Base-by-base conservation (phyloP, 1,140 invertebrate species). In the Apocrypta bakeri region DNA sequence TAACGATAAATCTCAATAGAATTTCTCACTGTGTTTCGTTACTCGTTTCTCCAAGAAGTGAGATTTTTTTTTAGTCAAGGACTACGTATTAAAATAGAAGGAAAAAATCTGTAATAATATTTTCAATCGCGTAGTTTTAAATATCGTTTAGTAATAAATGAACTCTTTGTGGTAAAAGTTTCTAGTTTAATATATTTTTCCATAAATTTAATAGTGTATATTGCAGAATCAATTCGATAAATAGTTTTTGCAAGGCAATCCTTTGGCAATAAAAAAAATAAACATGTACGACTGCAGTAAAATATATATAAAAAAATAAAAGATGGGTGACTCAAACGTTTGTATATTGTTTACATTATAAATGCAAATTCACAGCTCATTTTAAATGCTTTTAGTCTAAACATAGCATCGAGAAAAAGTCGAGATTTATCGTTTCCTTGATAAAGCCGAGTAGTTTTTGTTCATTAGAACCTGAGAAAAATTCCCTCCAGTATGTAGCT, bases 51-150 rank as follows among this genome's bases (percentile, higher is more conserved):
- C 14, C 33, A 37, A 37, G 2, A 37, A 37, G n/a, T 29, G 73
- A 63, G 56, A 63, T 29, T 14, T 11, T 29, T 27, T 63, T 33
- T 21, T 27, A 61, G 27, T 63, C 73, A 76, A 76, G 73, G 73
- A 21, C 11, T 29, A 17, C 48, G 2, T 21, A 8, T 27, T 48
- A 25, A 73, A 73, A 73, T 27, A 25, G 42, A 73, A 24, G 25
- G 27, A 27, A 37, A 73, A 48, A 48, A 17, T 48, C 42, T 17
- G 2, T 56, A 17, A 24, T 17, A 4, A 73, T 72, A 37, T 9
- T 73, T 73, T 48, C 40, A 73, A 21, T 4, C 24, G 9, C 48
- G 6, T 1, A n/a, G 3, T 21, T 56, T 56, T 17, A 56, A 56
- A 56, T 14, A 56, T 4, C 21, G 17, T 21, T 21, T 17, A n/a